Conservation (phyloP, 2,888 invertebrate species). For the Anoplius nigerrimus region DNA sequence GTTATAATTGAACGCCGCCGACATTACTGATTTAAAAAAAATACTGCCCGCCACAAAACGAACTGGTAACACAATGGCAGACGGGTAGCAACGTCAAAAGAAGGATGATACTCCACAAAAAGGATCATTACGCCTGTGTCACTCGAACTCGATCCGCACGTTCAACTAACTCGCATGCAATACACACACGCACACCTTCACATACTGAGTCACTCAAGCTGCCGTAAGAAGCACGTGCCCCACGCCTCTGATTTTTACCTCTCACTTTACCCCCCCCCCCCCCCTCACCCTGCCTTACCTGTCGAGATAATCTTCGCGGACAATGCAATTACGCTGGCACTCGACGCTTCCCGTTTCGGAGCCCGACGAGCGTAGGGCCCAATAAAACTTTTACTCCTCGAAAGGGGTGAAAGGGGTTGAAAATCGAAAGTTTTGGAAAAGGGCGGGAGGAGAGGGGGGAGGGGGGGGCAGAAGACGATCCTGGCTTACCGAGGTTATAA, state of each 20-base stretch:
- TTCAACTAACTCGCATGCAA: not conserved
- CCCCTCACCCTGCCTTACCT: not conserved
- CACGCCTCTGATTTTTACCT: not conserved
- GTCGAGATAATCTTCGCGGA: conserved; percentile 34
- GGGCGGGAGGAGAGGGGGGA: conserved; percentile 20
- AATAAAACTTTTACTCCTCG: conserved; percentile 48
- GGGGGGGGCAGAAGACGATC: not conserved
- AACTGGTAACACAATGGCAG: too few relatives aligned
- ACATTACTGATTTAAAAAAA: too few relatives aligned
- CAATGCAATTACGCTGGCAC: conserved; percentile 44
- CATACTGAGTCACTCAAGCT: too few relatives aligned
- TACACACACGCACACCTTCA: too few relatives aligned
- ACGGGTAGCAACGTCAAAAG: too few relatives aligned
- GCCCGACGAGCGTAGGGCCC: conserved; percentile 19
- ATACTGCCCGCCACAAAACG: too few relatives aligned
- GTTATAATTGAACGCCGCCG: too few relatives aligned
- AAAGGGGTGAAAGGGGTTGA: conserved; percentile 25
- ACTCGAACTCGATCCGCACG: not conserved
- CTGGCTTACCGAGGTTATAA: conserved; percentile 36
- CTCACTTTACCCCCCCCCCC: not conserved
- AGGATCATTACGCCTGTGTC: too few relatives aligned
- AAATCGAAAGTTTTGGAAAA: conserved; percentile 11
- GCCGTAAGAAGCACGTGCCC: conserved; percentile 10
- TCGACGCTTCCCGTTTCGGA: not conserved
- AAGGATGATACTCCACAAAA: too few relatives aligned